Conservation (phyloP, 2,113 vertebrate species). For the Pangasianodon gigas region DNA sequence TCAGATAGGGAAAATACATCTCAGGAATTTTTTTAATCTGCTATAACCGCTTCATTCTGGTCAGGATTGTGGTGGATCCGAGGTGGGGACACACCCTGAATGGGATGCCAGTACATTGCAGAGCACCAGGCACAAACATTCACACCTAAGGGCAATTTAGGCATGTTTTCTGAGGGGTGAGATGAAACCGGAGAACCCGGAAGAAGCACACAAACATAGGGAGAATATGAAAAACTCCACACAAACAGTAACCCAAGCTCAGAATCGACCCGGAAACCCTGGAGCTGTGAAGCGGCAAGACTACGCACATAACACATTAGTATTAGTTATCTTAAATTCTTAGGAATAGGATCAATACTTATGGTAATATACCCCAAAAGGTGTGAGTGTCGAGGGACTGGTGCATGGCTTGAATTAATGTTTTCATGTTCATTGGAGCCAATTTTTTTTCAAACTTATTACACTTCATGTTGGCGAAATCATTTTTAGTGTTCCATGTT, state of each 20-base stretch:
- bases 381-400: neutral
- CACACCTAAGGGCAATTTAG: neutral
- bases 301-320: neutral
- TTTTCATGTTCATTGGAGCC: neutral
- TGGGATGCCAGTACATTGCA: neutral
- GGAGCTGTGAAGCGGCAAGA: neutral
- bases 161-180: neutral
- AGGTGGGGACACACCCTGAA: neutral
- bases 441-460: neutral
- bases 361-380: neutral
- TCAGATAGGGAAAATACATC: neutral
- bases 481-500: neutral
- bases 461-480: neutral
- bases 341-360: neutral
- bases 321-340: neutral
- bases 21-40: neutral
- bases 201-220: neutral
- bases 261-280: neutral
- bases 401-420: neutral
- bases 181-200: neutral
- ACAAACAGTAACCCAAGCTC: neutral
- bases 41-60: neutral
- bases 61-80: neutral
- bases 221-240: neutral
- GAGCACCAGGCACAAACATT: neutral